Evolutionary conservation across 2,113 vertebrate species (phyloP), one percentile per base, ranked within the genome.

Genomic region (Phrynosoma blainvillii): DNA sequence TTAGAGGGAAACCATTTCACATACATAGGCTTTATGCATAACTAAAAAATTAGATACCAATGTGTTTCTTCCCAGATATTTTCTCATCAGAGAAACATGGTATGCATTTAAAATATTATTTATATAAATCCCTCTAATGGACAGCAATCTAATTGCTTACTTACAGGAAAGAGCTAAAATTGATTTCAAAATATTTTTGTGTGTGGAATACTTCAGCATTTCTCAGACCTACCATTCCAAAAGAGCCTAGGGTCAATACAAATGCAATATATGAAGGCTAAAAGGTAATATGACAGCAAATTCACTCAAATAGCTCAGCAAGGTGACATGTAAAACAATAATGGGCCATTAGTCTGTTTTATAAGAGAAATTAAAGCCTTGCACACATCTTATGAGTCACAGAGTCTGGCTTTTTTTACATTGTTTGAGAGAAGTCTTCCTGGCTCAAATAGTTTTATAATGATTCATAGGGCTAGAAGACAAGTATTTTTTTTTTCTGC

Each of bases 231-330:
- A 94, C 93, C 93, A 85, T 93, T 96, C 95, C 95, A 92, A 96
- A 96, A 96, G 89, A 90, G 87, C 66, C 89, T 42, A 14, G 91
- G 95, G 95, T 97, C 97, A 97, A 96, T 96, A 96, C 90, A 97
- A 97, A 96, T 96, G 93, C 89, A 97, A 97, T 97, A 96, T 93
- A 93, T 87, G 90, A 76, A 96, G 74, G 84, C 87, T 96, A 92
- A 96, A 94, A 96, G 95, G 96, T 96, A 96, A 96, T 96, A 95
- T 95, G 96, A 95, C 95, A 96, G 95, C 96, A 97, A 96, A 96
- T 97, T 96, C 95, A 90, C 93, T 56, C 88, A 94, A 96, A 97
- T 94, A 96, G 95, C 93, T 92, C 88, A 92, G 91, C 94, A 96
- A 96, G 96, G 95, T 97, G 96, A 73, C 93, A 94, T 94, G 91